phyloP scores from a whole-genome alignment of 2,888 invertebrate species.

The Helleia helle region DNA sequence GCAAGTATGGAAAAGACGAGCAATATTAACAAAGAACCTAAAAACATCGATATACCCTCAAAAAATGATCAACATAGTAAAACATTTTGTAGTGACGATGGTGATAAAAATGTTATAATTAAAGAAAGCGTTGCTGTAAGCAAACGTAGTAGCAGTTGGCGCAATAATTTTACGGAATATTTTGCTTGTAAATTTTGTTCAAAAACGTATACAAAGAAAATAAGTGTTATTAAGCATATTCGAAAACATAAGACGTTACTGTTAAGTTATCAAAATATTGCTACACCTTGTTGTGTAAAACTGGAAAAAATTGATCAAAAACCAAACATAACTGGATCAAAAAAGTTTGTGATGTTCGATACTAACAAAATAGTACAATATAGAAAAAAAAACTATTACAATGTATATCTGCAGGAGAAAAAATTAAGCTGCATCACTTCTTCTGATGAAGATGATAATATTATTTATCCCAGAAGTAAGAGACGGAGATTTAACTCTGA shows the following conservation, averaged over 20 bases:
- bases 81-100: no score
- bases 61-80: no score
- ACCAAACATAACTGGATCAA: conserved; percentile 37
- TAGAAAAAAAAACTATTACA: conserved; percentile 29
- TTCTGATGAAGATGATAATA: conserved; percentile 24
- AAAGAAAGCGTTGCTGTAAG: conserved; percentile 4
- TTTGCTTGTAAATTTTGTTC: conserved; percentile 35
- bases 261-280: conserved; percentile 26
- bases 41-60: no score
- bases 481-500: conserved; percentile 30
- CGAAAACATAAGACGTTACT: conserved; percentile 26
- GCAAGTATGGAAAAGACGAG: no score
- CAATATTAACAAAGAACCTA: no score
- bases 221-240: conserved; percentile 23
- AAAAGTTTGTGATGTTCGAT: conserved; percentile 33
- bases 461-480: conserved; percentile 22
- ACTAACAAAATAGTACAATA: conserved; percentile 34
- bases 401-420: conserved; percentile 32
- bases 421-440: conserved; percentile 16
- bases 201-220: conserved; percentile 20
- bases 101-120: not conserved
- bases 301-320: conserved; percentile 37
- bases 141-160: conserved; percentile 12
- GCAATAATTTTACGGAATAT: conserved; percentile 25
- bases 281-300: conserved; percentile 34